Base-by-base conservation (phyloP, 64 coral and sea anemone species). In the Porites australiensis region DNA sequence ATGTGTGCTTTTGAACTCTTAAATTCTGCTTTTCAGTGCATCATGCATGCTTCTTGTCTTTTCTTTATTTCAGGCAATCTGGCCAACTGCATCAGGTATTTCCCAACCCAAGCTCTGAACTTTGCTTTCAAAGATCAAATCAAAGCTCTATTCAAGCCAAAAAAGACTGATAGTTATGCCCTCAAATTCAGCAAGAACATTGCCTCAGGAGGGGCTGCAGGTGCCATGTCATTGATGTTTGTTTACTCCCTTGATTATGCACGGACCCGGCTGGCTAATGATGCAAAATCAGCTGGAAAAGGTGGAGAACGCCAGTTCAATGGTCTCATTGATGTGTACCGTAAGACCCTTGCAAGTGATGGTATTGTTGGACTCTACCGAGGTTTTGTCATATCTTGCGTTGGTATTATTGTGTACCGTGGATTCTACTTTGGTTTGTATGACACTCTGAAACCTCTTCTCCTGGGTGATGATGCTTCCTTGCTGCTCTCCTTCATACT, bases 391-490 rank as follows among this genome's bases (percentile, higher is more conserved):
- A 95, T 98, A 43, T 98, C 96, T 15, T 98, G 96, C 72, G 96
- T 98, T 11, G 96, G 96, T 53, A 98, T 98, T 58, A 50, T 98
- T 70, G 94, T 98, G 5, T 98, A 98, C 51, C 75, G 96, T 77
- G 96, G 96, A 11, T 98, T 98, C 87, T 98, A 98, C 77, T 98
- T 98, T 80, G 96, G 96, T 2, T 84, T 98, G 75, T 98, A 98
- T 49, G 96, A 98, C 83, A 95, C 96, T 50, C 51, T 98, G 72
- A 98, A 98, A 67, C 96, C 96, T 6, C 8, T 98, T 1, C 86
- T 98, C 9, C 75, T 98, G 37, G 96, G 96, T 71, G 96, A 98
- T 49, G 87, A 98, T 78, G 96, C 96, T 12, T 87, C 88, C 8
- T 13, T 98, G 8, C 45, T 98, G 10, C 75, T 87, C 5, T 98